Conservation (phyloP, 2,888 invertebrate species). For the Antheraea yamamai region DNA sequence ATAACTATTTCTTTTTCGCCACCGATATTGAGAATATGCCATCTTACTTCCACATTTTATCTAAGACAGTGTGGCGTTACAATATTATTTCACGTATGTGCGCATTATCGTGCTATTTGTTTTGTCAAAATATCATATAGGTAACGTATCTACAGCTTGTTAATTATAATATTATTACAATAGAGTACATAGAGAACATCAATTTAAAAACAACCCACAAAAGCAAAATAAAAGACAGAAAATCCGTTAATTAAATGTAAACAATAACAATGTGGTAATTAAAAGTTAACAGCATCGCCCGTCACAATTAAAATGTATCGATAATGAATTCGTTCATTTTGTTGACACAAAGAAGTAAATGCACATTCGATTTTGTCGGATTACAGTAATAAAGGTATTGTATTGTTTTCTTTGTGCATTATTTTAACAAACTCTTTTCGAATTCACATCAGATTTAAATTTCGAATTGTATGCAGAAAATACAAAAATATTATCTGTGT, state of each 20-base stretch:
- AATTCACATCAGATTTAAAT: not conserved
- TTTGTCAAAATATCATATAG: no score
- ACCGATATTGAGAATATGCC: no score
- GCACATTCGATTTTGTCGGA: not conserved
- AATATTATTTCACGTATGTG: no score
- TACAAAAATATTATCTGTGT: not conserved
- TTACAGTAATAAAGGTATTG: not conserved
- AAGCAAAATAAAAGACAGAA: not conserved
- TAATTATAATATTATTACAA: no score
- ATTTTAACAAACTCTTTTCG: not conserved
- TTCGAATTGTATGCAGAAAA: not conserved
- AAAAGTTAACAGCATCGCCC: not conserved
- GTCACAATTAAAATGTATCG: constrained; percentile 2
- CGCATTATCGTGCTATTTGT: no score
- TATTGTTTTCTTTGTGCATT: not conserved
- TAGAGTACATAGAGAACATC: not conserved
- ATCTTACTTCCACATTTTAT: no score
- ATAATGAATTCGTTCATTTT: constrained; percentile 8
- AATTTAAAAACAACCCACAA: not conserved
- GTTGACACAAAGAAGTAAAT: not conserved
- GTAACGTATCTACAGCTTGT: no score
- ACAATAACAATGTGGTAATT: constrained; percentile 3
- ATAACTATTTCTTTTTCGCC: no score
- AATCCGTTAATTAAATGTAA: not conserved
- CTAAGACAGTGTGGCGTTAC: no score